These are phyloP conservation scores for Elysia crispata DNA, from an alignment of 2,888 invertebrate genomes.

Conservation along the genomic window DNA sequence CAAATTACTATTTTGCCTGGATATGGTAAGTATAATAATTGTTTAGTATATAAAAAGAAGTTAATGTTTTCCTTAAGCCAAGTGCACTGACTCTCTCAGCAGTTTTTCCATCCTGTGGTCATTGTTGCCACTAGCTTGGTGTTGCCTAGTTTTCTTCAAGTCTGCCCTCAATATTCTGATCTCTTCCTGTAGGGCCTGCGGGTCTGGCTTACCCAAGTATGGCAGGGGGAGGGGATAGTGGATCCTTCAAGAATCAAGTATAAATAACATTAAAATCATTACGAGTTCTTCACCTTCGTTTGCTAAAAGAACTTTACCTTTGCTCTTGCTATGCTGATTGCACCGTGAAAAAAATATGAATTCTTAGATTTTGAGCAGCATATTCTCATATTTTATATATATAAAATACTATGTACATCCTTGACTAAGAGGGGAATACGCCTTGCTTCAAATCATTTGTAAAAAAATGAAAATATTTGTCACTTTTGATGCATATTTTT, in stretches of 20 bases:
- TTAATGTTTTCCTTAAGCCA: background rate
- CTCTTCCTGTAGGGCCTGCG: slow-evolving; percentile 71
- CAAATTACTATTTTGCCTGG: too few species aligned
- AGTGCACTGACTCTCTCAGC: slow-evolving; percentile 38
- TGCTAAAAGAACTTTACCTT: background rate
- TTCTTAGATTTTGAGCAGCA: too few species aligned
- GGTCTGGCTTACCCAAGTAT: slow-evolving; percentile 76
- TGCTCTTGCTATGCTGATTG: too few species aligned
- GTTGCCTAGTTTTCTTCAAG: slow-evolving; percentile 55
- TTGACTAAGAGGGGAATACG: too few species aligned
- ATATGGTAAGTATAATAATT: background rate
- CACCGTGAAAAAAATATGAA: background rate
- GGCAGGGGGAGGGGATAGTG: slow-evolving; percentile 76
- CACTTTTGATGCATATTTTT: too few species aligned
- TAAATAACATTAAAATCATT: background rate
- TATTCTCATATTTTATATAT: too few species aligned
- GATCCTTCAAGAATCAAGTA: slow-evolving; percentile 65
- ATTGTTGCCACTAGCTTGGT: background rate
- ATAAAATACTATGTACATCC: too few species aligned
- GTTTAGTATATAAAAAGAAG: background rate
- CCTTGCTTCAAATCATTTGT: background rate
- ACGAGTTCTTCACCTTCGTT: too few species aligned
- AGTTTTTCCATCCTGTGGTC: slow-evolving; percentile 39
- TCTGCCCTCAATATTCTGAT: slow-evolving; percentile 69
- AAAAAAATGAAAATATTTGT: background rate